A percentile compares a stretch with the other conserved stretches of the same genome.
Evolutionary conservation across 2,888 invertebrate genomes (phyloP).

Genomic region (Steinernema scapterisci): DNA sequence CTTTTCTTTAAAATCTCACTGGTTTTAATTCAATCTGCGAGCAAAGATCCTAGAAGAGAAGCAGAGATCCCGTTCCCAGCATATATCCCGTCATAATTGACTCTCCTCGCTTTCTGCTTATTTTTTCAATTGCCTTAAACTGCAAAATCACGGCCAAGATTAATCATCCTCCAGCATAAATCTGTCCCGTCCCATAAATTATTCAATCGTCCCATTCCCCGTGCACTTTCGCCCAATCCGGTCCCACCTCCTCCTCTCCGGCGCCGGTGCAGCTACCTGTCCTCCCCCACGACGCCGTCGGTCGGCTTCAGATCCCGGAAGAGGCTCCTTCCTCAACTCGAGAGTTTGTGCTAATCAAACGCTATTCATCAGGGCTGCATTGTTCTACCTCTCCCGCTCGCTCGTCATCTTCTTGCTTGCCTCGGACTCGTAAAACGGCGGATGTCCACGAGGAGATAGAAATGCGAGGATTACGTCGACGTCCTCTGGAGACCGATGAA

Average conservation of each 20-base stretch:
- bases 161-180: conserved; percentile 7
- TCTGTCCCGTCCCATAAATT: neutral
- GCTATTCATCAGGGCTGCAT: conserved; percentile 17
- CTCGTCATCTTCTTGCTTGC: neutral
- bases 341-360: neutral
- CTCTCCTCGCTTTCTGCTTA: too few species aligned
- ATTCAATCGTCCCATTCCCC: neutral
- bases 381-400: neutral
- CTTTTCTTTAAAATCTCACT: too few species aligned
- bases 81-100: too few species aligned
- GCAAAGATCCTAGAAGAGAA: too few species aligned
- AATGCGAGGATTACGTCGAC: neutral
- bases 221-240: neutral
- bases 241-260: neutral
- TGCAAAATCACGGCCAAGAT: neutral
- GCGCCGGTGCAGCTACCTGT: neutral
- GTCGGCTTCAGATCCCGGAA: neutral
- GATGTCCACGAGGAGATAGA: neutral
- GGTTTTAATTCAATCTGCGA: too few species aligned
- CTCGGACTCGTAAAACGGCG: neutral
- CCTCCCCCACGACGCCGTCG: neutral
- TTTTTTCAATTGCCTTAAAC: too few species aligned
- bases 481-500: neutral
- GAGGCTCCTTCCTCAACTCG: too few species aligned
- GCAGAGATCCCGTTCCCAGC: too few species aligned